A percentile compares a stretch with the other conserved stretches of the same genome.
phyloP scores from a whole-genome alignment of 2,797 vertebrate genomes.

The Dendrocincla tyrannina region DNA sequence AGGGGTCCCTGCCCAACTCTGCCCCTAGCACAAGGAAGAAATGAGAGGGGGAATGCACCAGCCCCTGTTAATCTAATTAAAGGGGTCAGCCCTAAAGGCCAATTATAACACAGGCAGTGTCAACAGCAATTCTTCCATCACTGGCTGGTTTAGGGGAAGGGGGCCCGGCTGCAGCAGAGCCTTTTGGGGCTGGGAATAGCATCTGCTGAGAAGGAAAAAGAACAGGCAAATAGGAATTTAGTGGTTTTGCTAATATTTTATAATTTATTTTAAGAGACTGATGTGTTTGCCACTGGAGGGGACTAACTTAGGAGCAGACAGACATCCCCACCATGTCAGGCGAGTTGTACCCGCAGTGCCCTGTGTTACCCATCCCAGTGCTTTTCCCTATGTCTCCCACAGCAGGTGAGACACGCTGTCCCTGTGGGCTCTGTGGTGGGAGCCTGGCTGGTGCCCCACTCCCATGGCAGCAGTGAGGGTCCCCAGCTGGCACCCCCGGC shows the following conservation, averaged over 20 bases:
- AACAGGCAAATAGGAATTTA: neutral
- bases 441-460: neutral
- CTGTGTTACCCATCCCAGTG: neutral
- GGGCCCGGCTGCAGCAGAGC: neutral
- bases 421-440: fast-evolving
- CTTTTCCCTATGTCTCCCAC: fast-evolving
- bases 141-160: neutral
- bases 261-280: neutral
- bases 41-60: neutral
- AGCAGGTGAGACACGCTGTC: neutral
- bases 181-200: fast-evolving
- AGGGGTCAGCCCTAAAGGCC: neutral
- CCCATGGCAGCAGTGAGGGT: neutral
- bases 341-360: fast-evolving
- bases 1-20: neutral
- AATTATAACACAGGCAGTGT: neutral
- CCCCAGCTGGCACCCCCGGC: neutral
- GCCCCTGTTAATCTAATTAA: constrained; percentile 32
- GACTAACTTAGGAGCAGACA: neutral
- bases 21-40: neutral
- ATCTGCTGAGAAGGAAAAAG: neutral
- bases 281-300: neutral
- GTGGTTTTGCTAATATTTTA: neutral
- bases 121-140: neutral
- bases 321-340: fast-evolving